Evolutionary conservation across 2,113 vertebrate species (phyloP), one percentile per base, ranked within the genome.

Genomic region (Brachyhypopomus gauderio): DNA sequence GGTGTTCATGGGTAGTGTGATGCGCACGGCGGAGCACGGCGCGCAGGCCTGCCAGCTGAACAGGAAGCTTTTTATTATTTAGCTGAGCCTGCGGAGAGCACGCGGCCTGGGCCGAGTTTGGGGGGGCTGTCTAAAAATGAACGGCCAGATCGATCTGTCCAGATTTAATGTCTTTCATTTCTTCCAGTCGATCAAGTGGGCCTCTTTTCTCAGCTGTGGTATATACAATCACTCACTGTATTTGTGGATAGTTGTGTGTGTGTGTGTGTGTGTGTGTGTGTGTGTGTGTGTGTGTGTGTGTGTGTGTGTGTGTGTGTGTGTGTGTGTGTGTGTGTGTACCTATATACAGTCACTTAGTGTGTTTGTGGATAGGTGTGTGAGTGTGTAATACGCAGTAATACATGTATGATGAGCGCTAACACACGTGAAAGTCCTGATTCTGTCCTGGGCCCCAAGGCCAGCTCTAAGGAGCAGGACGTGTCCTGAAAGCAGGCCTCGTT

Each of bases 1-100:
- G 88, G 86, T 89, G 92, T 92, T 92, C 89, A 88, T 92, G 92
- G 93, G 93, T 93, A 83, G 84, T 67, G 71, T 78, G 92, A 92
- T 92, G 90, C 89, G 90, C 90, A 92, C 88, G 86, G 78, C 16
- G 87, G 90, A 87, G 79, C 89, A 90, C 81, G 22, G 79, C 87
- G 86, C 48, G 20, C 45, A 52, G 9, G 77, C 87, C 85, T 45
- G 12, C 85, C 74, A 76, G 79, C 63, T 62, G 85, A 91, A 92
- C 91, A 85, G 80, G 80, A 71, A 41, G 79, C 38, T 1, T 79
- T 88, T 86, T 83, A 87, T 85, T 85, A 83, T 79, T 86, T 80
- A 78, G 52, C 83, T 78, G 60, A 36, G 67, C 84, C 87, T 86
- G 86, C 63, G 81, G 75, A 80, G 76, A 71, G 77, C 58, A 8